Base-by-base conservation (phyloP, 1,140 invertebrate species). In the Globodera ellingtonae region DNA sequence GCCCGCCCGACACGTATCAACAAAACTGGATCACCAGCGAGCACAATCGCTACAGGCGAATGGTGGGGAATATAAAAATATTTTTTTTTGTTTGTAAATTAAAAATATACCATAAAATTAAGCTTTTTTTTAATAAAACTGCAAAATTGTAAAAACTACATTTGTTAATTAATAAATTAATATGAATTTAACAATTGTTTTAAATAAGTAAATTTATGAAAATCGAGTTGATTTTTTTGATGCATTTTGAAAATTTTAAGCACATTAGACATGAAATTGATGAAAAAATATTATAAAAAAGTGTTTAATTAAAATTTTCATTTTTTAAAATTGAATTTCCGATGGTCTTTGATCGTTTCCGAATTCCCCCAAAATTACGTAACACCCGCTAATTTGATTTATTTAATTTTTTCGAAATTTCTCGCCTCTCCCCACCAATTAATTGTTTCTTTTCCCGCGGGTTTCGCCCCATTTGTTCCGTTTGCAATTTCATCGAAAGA, bases 31-130 rank as follows among this genome's bases (percentile, higher is more conserved):
- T 89, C 52, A 79, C 79, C 15, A 81, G 81, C 65, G 87, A 89
- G 69, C 87, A 88, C 78, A 88, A 88, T 69, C 56, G 86, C 8
- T 88, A 86, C 71, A 67, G 87, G n/a, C 75, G 83, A 80, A 88
- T 89, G 87, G 87, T 88, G n/a, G 72, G 83, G 78, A 81, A 67
- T 66, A 6, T 52, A 9, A 9, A 52, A 52, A 52, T 4, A 7
- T 9, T 9, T 4, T 52, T 52, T 52, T 52, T 52, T 52, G 24
- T 24, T 52, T 52, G 50, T 35, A 35, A 52, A 9, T 52, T 44
- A 83, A 80, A 80, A 48, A 75, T 15, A 46, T 75, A n/a, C 1
- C 52, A 67, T 8, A 44, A 67, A 67, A 67, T 67, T 67, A 21
- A 52, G 15, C 2, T 4, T 52, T 10, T 52, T 52, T 6, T 15